A percentile compares a stretch with the other conserved stretches of the same genome.
Conservation (phyloP, 2,113 vertebrate genomes). For the Tamias sibiricus region DNA sequence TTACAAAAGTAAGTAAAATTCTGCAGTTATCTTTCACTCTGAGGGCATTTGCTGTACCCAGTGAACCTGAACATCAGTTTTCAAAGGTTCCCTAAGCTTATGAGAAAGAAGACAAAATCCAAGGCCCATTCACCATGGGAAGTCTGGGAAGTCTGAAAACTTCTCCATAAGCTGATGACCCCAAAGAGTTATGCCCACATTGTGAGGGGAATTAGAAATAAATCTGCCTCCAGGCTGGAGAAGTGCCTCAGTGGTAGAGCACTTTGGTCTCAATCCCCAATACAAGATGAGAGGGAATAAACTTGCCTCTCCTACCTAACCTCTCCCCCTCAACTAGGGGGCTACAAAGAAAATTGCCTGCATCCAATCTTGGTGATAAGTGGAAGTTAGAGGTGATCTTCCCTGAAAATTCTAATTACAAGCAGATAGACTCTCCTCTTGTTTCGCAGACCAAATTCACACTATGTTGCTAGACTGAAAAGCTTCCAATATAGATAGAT, state of each 20-base stretch:
- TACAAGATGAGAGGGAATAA: too few species aligned
- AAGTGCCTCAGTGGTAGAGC: too few species aligned
- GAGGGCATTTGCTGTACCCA: not conserved
- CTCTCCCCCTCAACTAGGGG: not conserved
- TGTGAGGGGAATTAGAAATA: not conserved
- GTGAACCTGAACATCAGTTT: not conserved
- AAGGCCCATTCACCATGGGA: not conserved
- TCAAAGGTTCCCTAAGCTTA: not conserved
- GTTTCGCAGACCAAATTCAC: not conserved
- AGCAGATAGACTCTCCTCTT: not conserved
- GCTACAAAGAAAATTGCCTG: not conserved
- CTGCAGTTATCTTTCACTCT: not conserved
- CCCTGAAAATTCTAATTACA: not conserved
- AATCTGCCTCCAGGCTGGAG: not conserved
- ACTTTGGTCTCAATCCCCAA: too few species aligned
- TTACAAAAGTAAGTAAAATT: not conserved
- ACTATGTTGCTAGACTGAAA: slow-evolving; percentile 9
- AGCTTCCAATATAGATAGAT: not conserved
- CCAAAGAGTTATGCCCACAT: not conserved
- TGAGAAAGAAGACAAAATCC: not conserved
- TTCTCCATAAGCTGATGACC: not conserved
- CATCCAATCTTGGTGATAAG: not conserved
- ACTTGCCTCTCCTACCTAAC: not conserved
- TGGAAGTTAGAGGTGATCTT: not conserved
- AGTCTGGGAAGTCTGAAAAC: not conserved